Percentiles rank a stretch among this genome's conserved stretches.
These are phyloP conservation scores for Parus major DNA, from an alignment of 2,113 vertebrate species.

Conservation along the genomic window DNA sequence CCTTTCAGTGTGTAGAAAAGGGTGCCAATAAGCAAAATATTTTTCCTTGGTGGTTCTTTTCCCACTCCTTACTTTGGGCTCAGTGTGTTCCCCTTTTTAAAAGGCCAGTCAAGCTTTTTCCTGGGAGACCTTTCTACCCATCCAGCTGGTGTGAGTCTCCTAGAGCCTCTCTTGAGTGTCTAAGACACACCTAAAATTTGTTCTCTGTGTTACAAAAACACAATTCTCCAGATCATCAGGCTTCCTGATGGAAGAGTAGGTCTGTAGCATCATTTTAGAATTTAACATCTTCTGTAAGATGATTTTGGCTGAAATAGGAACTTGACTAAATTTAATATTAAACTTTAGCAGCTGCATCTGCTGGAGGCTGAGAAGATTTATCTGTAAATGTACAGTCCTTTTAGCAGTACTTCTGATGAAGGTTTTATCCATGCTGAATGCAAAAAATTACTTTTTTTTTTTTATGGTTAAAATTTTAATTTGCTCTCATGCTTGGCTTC, in stretches of 20 bases:
- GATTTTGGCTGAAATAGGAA: not conserved
- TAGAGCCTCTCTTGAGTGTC: not conserved
- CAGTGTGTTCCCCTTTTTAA: not conserved
- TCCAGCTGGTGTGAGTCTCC: not conserved
- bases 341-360: not conserved
- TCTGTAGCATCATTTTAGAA: not conserved
- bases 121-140: not conserved
- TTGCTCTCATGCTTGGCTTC: not conserved
- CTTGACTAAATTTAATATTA: not conserved
- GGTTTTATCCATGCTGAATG: not conserved
- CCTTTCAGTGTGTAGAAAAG: not conserved
- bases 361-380: not conserved
- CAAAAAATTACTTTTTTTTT: not conserved
- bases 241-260: not conserved
- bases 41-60: not conserved
- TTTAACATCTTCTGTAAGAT: not conserved
- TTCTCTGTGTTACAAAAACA: not conserved
- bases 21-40: not conserved
- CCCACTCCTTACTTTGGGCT: not conserved
- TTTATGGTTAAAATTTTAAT: not conserved
- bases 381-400: not conserved
- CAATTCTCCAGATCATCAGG: not conserved
- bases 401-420: not conserved
- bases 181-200: not conserved
- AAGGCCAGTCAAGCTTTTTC: not conserved